These are phyloP conservation scores for Nemurella pictetii DNA, from an alignment of 2,888 invertebrate genomes.

Conservation along the genomic window DNA sequence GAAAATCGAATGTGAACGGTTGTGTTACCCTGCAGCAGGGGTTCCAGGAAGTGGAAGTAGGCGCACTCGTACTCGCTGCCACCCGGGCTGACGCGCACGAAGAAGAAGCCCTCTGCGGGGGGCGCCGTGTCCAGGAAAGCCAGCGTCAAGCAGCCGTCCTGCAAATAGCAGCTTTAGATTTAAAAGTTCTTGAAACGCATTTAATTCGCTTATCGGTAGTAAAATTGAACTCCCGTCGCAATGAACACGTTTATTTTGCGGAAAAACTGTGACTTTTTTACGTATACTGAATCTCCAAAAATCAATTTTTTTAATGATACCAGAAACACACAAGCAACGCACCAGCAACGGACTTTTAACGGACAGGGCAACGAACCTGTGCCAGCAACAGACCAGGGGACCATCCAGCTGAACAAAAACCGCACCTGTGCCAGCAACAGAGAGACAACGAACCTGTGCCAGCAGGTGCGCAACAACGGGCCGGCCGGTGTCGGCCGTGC, in stretches of 20 bases:
- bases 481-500: constrained; percentile 29
- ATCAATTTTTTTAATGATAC: too few relatives aligned
- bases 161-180: too few relatives aligned
- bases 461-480: constrained; percentile 51
- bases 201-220: too few relatives aligned
- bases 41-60: constrained; percentile 52
- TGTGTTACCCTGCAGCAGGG: not conserved
- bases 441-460: constrained; percentile 48
- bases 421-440: not conserved
- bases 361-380: too few relatives aligned
- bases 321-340: too few relatives aligned
- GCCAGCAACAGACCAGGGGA: too few relatives aligned
- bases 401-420: not conserved
- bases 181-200: too few relatives aligned
- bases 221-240: too few relatives aligned
- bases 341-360: too few relatives aligned
- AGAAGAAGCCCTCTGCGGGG: constrained; percentile 55
- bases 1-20: not conserved
- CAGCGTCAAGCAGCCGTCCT: constrained; percentile 45
- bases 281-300: too few relatives aligned
- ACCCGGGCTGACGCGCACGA: constrained; percentile 57
- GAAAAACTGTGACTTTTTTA: too few relatives aligned
- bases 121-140: constrained; percentile 53
- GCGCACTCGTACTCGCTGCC: constrained; percentile 54
- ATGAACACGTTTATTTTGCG: too few relatives aligned